Evolutionary conservation across 2,797 vertebrate species (phyloP).

Genomic region (Danio choprae): DNA sequence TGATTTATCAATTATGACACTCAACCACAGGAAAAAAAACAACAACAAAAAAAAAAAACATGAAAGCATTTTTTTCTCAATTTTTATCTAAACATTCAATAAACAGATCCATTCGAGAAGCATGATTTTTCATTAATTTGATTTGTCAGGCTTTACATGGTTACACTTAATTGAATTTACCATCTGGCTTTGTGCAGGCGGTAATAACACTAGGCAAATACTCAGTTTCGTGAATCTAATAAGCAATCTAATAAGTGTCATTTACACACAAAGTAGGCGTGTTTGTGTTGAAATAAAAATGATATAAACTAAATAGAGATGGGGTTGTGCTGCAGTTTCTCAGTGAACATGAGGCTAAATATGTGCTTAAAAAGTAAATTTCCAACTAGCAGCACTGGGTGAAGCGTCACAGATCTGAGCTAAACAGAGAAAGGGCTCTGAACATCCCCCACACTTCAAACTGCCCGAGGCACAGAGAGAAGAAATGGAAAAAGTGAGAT

Average conservation of each 20-base stretch:
- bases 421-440: neutral
- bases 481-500: neutral
- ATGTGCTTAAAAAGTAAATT: neutral
- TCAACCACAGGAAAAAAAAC: too few relatives aligned
- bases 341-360: neutral
- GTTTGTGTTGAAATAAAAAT: neutral
- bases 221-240: neutral
- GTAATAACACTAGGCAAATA: neutral
- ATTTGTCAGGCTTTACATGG: neutral
- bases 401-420: neutral
- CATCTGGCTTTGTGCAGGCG: neutral
- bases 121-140: neutral
- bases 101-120: neutral
- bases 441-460: slow-evolving; percentile 21
- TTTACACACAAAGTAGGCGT: neutral
- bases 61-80: too few relatives aligned
- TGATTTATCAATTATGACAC: too few relatives aligned
- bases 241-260: slow-evolving; percentile 3
- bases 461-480: neutral
- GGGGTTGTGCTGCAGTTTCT: neutral
- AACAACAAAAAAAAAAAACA: too few relatives aligned
- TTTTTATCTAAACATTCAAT: neutral
- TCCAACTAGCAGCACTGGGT: neutral
- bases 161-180: neutral
- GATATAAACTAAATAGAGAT: neutral